phyloP scores from a whole-genome alignment of 2,797 vertebrate species.

The Mormyrops boulengeri region DNA sequence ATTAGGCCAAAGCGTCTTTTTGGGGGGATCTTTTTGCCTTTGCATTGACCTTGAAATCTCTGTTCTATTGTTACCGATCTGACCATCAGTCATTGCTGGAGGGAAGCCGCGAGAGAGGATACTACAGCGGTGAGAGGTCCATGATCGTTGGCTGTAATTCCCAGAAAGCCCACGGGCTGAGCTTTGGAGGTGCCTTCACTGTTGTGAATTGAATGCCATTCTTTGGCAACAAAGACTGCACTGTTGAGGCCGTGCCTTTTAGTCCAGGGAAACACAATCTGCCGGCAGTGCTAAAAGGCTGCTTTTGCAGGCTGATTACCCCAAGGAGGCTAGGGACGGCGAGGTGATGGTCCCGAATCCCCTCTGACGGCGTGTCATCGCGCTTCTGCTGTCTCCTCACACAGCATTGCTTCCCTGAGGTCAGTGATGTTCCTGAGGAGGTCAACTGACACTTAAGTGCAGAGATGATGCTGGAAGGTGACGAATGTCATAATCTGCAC shows the following conservation, averaged over 20 bases:
- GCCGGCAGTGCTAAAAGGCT: constrained; percentile 39
- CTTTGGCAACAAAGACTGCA: constrained; percentile 59
- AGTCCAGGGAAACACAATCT: constrained; percentile 61
- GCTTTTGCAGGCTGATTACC: constrained; percentile 53
- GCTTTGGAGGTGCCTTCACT: constrained; percentile 54
- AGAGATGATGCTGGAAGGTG: neutral
- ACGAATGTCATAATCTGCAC: neutral
- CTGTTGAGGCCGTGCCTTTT: constrained; percentile 58
- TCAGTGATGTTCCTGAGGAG: neutral
- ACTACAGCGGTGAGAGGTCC: constrained; percentile 40
- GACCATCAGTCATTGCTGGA: neutral
- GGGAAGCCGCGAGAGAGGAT: neutral
- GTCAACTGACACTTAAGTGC: neutral
- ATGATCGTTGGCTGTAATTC: constrained; percentile 48
- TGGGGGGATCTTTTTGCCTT: neutral
- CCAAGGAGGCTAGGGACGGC: constrained; percentile 44
- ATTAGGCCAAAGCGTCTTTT: neutral
- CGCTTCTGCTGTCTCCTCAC: neutral
- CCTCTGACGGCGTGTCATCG: constrained; percentile 38
- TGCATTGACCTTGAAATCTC: neutral
- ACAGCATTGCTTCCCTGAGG: neutral
- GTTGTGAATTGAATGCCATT: constrained; percentile 56
- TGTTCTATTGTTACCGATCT: neutral
- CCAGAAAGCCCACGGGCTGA: constrained; percentile 31
- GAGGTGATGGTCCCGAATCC: constrained; percentile 36